These are phyloP conservation scores for Drosophila tripunctata DNA, from an alignment of 2,888 invertebrate species.

Conservation along the genomic window DNA sequence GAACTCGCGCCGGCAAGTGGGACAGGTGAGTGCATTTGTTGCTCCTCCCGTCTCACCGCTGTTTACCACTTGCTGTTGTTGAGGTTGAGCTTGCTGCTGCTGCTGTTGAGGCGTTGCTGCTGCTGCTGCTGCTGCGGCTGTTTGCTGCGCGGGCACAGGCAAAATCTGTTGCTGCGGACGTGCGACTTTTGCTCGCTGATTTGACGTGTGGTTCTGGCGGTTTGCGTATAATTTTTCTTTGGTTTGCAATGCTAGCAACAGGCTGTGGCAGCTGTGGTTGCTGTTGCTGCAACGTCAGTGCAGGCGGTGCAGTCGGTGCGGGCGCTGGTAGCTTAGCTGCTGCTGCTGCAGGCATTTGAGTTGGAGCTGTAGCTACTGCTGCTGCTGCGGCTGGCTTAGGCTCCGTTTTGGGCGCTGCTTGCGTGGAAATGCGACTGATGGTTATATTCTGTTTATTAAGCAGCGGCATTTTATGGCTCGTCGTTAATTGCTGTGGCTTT, in stretches of 20 bases:
- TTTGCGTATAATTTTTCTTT: slow-evolving; percentile 53
- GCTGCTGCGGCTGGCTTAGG: slow-evolving; percentile 18
- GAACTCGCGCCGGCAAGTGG: slow-evolving; percentile 87
- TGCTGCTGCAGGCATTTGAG: slow-evolving; percentile 63
- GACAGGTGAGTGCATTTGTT: slow-evolving; percentile 48
- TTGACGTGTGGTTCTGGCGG: slow-evolving; percentile 33
- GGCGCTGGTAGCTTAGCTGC: slow-evolving; percentile 35
- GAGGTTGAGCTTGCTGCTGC: slow-evolving; percentile 58
- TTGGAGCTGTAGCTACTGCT: slow-evolving; percentile 15
- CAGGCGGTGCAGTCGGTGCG: slow-evolving; percentile 34
- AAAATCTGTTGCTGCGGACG: slow-evolving; percentile 55
- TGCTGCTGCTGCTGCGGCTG: slow-evolving; percentile 34
- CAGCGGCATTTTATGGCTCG: slow-evolving; percentile 65
- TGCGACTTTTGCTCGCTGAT: slow-evolving; percentile 24
- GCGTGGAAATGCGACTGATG: slow-evolving; percentile 76
- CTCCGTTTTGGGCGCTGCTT: slow-evolving; percentile 44
- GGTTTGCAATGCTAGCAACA: slow-evolving; percentile 27
- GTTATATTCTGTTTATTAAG: slow-evolving; percentile 82
- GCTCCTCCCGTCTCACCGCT: slow-evolving; percentile 21
- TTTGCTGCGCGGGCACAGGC: slow-evolving; percentile 41
- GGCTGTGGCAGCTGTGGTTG: slow-evolving; percentile 2
- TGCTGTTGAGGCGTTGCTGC: slow-evolving; percentile 44
- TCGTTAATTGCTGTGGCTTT: slow-evolving; percentile 26
- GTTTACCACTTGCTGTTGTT: slow-evolving; percentile 46
- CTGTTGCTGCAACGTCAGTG: slow-evolving; percentile 19